Base-by-base conservation (phyloP, 2,888 invertebrate genomes). In the Agonopterix subpropinquella region DNA sequence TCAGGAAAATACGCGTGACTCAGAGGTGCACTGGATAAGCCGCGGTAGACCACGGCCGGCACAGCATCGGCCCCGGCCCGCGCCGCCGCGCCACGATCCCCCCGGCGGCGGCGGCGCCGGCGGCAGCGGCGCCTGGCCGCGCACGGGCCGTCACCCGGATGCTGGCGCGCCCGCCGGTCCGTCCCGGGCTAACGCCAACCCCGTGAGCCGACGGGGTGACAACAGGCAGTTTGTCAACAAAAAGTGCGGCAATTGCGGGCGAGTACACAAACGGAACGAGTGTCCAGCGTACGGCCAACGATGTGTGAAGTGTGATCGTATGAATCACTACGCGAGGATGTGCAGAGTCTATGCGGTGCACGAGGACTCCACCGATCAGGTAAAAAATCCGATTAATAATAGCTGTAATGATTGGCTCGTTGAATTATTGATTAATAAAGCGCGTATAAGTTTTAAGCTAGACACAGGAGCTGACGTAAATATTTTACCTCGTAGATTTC, bases 301-400 rank as follows among this genome's bases (percentile, higher is more conserved):
- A 13, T 59, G 58, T 44, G n/a, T 43, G 0, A 45, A 41, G 9
- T 61, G 56, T 18, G 36, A 41, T 2, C 42, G 41, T 8, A 45
- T 55, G 49, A 56, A 56, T 46, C 56, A 59, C 45, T 58, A 46
- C 36, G 44, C 57, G 1, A 48, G 55, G 37, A 53, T 57, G 57
- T 60, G 55, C 44, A 35, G 41, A 36, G 48, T 56, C 1, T 53
- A 44, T 36, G 44, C 47, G 10, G 49, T 60, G 13, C 43, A 50
- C 36, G 50, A 50, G 37, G 56, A 53, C 15, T 57, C 55, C 43
- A 44, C 47, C 36, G 53, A 59, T 44, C 56, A 57, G 54, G 53
- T 63, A 56, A 53, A 42, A 39, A 9, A n/a, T 9, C 35, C 41
- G 44, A 15, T 37, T 42, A 45, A 36, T 47, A 35, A 36, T 42